Evolutionary conservation across 2,113 vertebrate genomes (phyloP).

Genomic region (Amblyopsis rosae): DNA sequence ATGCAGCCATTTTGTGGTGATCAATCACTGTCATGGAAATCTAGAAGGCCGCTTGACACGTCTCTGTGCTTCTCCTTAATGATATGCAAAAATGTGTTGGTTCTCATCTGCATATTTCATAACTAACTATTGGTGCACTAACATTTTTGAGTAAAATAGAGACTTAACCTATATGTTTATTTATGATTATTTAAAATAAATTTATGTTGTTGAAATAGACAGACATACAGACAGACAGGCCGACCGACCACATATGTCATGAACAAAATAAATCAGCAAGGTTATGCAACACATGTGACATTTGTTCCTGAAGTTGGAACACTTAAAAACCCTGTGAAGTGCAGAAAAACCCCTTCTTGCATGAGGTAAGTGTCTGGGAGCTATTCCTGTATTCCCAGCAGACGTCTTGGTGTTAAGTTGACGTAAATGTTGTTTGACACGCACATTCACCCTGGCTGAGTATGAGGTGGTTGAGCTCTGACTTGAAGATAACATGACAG

Average conservation of each 20-base stretch:
- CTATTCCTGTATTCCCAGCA: constrained; percentile 65
- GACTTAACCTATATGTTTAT: not conserved
- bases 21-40: not conserved
- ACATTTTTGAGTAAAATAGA: no score
- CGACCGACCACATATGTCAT: not conserved
- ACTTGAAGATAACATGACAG: constrained; percentile 50
- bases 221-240: not conserved
- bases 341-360: constrained; percentile 32
- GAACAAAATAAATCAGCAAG: not conserved
- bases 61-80: not conserved
- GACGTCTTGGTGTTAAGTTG: constrained; percentile 53
- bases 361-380: constrained; percentile 26
- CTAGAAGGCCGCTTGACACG: no score
- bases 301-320: constrained; percentile 8
- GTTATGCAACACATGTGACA: not conserved
- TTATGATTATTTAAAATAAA: no score
- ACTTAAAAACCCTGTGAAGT: constrained; percentile 34
- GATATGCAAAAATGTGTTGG: not conserved
- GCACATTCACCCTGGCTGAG: constrained; percentile 48
- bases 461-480: constrained; percentile 22
- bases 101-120: no score
- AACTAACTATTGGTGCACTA: no score
- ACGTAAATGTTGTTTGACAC: constrained; percentile 62
- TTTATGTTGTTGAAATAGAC: not conserved
- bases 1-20: not conserved